Evolutionary conservation across 2,113 vertebrate genomes (phyloP).

Genomic region (Tapirus terrestris): DNA sequence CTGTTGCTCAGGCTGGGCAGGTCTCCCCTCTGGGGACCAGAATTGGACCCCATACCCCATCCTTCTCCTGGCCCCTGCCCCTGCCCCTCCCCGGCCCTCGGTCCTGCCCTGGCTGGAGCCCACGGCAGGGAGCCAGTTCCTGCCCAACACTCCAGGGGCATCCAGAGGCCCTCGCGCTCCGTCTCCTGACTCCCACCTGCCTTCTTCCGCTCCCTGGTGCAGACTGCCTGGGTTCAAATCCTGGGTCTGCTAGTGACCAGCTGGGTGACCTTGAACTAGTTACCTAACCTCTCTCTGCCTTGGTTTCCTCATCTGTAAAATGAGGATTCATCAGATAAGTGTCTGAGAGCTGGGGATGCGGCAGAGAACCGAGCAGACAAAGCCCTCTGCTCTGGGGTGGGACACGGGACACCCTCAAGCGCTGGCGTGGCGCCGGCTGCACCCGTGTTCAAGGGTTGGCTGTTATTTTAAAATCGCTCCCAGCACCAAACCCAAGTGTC

Average conservation of each 20-base stretch:
- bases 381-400: not conserved
- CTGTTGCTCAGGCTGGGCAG: not conserved
- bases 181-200: not conserved
- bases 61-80: not conserved
- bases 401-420: fast-evolving
- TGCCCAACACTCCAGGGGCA: not conserved
- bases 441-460: not conserved
- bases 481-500: not conserved
- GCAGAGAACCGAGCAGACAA: not conserved
- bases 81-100: not conserved
- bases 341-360: not conserved
- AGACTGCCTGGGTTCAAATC: not conserved
- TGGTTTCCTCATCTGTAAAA: not conserved
- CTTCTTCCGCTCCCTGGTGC: not conserved
- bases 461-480: not conserved
- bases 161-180: not conserved
- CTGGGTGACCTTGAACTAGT: not conserved
- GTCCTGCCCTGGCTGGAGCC: not conserved
- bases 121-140: fast-evolving
- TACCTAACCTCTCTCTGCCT: not conserved
- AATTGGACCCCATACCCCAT: not conserved
- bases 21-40: not conserved
- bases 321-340: not conserved
- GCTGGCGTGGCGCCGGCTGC: fast-evolving
- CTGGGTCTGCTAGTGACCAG: not conserved